phyloP scores from a whole-genome alignment of 1,140 invertebrate species.

The Penaeus chinensis region DNA sequence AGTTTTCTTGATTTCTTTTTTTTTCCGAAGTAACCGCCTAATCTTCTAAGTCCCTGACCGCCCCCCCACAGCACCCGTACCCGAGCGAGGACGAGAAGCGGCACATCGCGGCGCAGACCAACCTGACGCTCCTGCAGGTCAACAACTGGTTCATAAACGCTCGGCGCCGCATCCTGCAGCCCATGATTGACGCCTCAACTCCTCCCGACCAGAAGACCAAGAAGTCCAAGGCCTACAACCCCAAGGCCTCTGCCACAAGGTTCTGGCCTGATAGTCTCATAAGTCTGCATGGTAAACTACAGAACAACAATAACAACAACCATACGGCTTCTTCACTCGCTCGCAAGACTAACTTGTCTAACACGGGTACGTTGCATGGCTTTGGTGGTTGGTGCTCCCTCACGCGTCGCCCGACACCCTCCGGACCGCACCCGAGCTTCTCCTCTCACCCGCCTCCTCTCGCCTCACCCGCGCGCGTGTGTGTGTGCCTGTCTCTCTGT shows the following conservation, averaged over 20 bases:
- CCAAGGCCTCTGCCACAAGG: constrained; percentile 59
- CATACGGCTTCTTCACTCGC: constrained; percentile 54
- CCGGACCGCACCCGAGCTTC: background rate
- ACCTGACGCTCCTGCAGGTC: constrained; percentile 82
- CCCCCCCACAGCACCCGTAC: constrained; percentile 81
- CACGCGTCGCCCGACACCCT: background rate
- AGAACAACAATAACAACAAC: constrained; percentile 53
- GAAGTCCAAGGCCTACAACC: constrained; percentile 52
- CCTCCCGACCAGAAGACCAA: constrained; percentile 60
- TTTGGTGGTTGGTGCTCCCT: constrained; percentile 43
- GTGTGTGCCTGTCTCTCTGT: background rate
- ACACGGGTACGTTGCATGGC: constrained; percentile 59
- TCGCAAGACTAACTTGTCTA: constrained; percentile 56
- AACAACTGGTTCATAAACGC: constrained; percentile 97
- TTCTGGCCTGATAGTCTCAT: constrained; percentile 61
- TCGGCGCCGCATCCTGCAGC: constrained; percentile 88
- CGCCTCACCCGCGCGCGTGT: background rate
- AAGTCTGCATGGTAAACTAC: constrained; percentile 58
- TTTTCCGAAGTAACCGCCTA: constrained; percentile 10
- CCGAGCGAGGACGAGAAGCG: constrained; percentile 93
- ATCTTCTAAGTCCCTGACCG: background rate
- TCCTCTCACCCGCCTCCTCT: background rate
- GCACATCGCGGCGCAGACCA: constrained; percentile 87
- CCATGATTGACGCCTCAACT: constrained; percentile 80
- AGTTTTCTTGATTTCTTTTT: too few relatives aligned